Conservation (phyloP, 37 sponge, comb jelly and placozoan genomes). For the Geodia barretti region DNA sequence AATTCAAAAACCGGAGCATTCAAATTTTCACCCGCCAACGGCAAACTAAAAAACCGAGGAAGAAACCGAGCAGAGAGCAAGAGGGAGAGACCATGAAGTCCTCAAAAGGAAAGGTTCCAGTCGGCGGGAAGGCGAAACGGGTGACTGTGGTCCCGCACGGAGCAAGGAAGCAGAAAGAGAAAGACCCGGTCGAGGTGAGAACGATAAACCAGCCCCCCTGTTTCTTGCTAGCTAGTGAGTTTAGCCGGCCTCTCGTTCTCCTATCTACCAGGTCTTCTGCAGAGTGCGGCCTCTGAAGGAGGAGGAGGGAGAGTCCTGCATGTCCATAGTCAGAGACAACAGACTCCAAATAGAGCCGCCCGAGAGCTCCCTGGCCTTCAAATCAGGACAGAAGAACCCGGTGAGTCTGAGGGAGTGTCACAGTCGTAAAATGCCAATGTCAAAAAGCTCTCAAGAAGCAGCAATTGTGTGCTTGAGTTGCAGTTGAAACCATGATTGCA, state of each 20-base stretch:
- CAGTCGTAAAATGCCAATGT: no score
- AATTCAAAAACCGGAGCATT: no score
- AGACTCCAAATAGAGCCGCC: slow-evolving; percentile 78
- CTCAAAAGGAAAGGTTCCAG: slow-evolving; percentile 25
- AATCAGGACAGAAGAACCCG: slow-evolving; percentile 74
- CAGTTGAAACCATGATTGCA: background rate
- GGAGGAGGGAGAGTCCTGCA: slow-evolving; percentile 68
- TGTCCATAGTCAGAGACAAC: slow-evolving; percentile 38
- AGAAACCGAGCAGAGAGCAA: no score
- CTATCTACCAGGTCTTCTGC: slow-evolving; percentile 83
- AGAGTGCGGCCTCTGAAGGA: slow-evolving; percentile 80
- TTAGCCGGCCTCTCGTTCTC: no score
- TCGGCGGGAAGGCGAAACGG: slow-evolving; percentile 3
- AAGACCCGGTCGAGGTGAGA: slow-evolving; percentile 74
- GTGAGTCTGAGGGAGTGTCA: no score
- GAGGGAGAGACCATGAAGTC: slow-evolving; percentile 23
- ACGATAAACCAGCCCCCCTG: no score
- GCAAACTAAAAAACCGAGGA: background rate
- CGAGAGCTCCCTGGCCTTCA: slow-evolving; percentile 70
- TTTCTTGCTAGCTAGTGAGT: no score
- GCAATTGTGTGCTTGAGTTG: background rate
- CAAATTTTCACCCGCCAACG: background rate
- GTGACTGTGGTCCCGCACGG: slow-evolving; percentile 10
- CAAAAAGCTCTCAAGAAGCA: no score
- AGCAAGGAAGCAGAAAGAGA: slow-evolving; percentile 10